Evolutionary conservation across 2,113 vertebrate genomes (phyloP).

Genomic region (Daphoenositta chrysoptera): DNA sequence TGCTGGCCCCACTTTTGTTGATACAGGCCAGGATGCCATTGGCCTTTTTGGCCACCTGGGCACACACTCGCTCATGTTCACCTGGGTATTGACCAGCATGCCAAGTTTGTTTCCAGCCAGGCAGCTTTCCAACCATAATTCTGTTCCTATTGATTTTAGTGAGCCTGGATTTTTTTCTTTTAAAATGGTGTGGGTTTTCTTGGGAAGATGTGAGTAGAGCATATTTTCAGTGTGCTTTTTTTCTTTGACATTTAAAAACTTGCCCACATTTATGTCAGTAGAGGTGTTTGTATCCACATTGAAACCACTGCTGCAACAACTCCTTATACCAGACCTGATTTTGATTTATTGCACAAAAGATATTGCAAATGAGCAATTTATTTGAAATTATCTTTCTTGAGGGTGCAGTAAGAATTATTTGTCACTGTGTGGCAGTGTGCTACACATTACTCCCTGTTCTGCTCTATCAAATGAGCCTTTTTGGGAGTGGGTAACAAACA

Average conservation of each 20-base stretch:
- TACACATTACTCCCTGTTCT: background rate
- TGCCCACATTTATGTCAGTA: background rate
- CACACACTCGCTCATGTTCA: background rate
- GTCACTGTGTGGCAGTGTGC: slow-evolving; percentile 50
- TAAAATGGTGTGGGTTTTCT: background rate
- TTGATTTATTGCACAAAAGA: background rate
- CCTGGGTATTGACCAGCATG: fast-evolving
- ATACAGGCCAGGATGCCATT: background rate
- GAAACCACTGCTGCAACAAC: background rate
- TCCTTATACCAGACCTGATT: background rate
- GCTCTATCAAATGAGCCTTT: background rate
- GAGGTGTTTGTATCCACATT: background rate
- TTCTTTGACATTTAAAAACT: background rate
- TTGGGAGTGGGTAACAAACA: background rate
- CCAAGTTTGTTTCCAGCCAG: background rate
- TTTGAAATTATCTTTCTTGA: background rate
- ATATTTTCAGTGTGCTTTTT: background rate
- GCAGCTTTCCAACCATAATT: background rate
- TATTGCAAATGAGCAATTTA: background rate
- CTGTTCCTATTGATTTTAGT: fast-evolving
- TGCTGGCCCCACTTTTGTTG: background rate
- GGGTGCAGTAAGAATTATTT: background rate
- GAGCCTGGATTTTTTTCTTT: background rate
- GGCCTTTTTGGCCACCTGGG: background rate
- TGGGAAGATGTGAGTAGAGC: fast-evolving